phyloP scores from a whole-genome alignment of 2,888 invertebrate species.

The Lasius platythorax region DNA sequence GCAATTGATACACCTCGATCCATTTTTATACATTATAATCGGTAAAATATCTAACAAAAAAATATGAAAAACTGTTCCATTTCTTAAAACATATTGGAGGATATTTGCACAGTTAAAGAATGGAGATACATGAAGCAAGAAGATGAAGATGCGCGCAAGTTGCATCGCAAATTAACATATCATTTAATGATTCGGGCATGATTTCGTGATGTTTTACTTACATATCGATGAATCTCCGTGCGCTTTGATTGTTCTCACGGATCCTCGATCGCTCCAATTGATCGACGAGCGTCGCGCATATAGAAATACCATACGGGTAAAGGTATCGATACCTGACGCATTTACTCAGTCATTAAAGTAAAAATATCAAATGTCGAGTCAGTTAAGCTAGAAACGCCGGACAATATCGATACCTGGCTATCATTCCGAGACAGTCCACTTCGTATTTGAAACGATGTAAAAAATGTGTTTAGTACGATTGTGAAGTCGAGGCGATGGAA shows the following conservation, averaged over 20 bases:
- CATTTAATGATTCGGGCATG: conserved; percentile 42
- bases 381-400: not conserved
- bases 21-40: conserved; percentile 3
- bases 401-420: not conserved
- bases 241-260: conserved; percentile 42
- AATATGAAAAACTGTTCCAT: not conserved
- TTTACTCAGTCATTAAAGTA: conserved; percentile 20
- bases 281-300: conserved; percentile 7
- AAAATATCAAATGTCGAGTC: conserved; percentile 4
- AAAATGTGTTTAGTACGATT: conserved; percentile 38
- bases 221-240: conserved; percentile 53
- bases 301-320: not conserved
- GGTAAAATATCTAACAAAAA: conserved; percentile 3
- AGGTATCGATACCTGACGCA: conserved; percentile 19
- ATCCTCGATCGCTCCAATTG: conserved; percentile 8
- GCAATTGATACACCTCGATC: not conserved
- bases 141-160: not conserved
- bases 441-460: conserved; percentile 44
- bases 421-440: conserved; percentile 10
- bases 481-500: not conserved
- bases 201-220: conserved; percentile 47
- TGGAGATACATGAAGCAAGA: not conserved
- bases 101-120: not conserved
- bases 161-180: conserved; percentile 42
- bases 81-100: not conserved